phyloP scores from a whole-genome alignment of 2,888 invertebrate genomes.

The Nomada flava region DNA sequence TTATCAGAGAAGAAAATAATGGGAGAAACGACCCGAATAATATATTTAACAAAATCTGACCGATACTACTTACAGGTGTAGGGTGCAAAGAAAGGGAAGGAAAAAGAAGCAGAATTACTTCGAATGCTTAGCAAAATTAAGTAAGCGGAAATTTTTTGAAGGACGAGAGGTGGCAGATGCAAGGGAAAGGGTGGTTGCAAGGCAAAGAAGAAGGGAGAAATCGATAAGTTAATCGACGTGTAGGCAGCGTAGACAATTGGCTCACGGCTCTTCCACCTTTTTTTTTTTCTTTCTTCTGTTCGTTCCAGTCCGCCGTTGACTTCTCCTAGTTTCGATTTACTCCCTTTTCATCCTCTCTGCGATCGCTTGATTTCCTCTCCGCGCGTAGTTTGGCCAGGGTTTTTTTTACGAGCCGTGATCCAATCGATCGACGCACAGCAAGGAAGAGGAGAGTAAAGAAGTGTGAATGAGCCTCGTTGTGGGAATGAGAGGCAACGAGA shows the following conservation, averaged over 20 bases:
- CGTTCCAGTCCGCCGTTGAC: constrained; percentile 10
- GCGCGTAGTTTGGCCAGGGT: constrained; percentile 4
- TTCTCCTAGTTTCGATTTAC: constrained; percentile 12
- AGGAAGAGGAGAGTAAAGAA: constrained; percentile 20
- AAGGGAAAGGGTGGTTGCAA: constrained; percentile 6
- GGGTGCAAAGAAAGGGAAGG: not conserved
- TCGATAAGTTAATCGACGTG: constrained; percentile 47
- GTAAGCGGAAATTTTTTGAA: not conserved
- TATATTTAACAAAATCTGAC: not conserved
- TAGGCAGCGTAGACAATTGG: constrained; percentile 59
- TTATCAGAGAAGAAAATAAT: not conserved
- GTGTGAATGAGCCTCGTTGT: constrained; percentile 44
- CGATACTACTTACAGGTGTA: not conserved
- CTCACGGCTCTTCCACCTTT: constrained; percentile 61
- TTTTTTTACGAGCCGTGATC: constrained; percentile 64
- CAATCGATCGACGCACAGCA: constrained; percentile 55
- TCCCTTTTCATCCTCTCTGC: not conserved
- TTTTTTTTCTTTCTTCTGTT: not conserved
- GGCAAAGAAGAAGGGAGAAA: not conserved
- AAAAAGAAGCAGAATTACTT: not conserved
- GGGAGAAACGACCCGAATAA: too few species aligned
- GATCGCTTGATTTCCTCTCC: not conserved
- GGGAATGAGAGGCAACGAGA: constrained; percentile 30
- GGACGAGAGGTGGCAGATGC: constrained; percentile 17
- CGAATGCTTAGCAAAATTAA: not conserved